Evolutionary conservation across 2,113 vertebrate species (phyloP).

Genomic region (Solea senegalensis): DNA sequence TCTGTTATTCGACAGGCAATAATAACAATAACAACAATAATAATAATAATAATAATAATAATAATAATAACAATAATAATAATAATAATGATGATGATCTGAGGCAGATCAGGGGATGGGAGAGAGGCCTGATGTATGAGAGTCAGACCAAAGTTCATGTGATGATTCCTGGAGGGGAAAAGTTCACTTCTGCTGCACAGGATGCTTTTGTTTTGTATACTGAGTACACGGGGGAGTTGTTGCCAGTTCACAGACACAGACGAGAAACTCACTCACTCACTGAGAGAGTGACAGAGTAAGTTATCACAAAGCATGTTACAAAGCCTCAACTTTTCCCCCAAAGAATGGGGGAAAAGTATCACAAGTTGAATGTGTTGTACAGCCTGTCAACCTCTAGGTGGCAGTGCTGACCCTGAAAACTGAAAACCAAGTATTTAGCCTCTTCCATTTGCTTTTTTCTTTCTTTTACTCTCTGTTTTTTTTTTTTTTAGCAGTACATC

Average conservation of each 20-base stretch:
- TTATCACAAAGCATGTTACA: not conserved
- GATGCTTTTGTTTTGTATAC: not conserved
- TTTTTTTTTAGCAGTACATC: not conserved
- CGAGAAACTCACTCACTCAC: too few relatives aligned
- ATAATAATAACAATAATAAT: too few relatives aligned
- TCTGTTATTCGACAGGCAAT: not conserved
- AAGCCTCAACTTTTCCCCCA: not conserved
- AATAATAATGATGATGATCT: not conserved
- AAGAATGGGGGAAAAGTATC: too few relatives aligned
- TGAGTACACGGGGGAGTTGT: not conserved
- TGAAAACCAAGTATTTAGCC: not conserved
- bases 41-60: too few relatives aligned
- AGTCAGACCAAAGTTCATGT: not conserved
- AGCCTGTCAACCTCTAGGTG: conserved; percentile 55
- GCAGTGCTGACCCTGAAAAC: conserved; percentile 34
- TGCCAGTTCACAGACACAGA: not conserved
- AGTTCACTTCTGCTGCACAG: not conserved
- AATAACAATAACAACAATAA: too few relatives aligned
- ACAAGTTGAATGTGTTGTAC: conserved; percentile 2
- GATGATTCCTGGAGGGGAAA: not conserved
- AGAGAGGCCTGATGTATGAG: not conserved
- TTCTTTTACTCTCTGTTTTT: not conserved
- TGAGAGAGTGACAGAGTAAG: too few relatives aligned
- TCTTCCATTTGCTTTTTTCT: conserved; percentile 18
- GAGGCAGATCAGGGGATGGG: not conserved